Base-by-base conservation (phyloP, 2,888 invertebrate genomes). In the Synergus itoensis region DNA sequence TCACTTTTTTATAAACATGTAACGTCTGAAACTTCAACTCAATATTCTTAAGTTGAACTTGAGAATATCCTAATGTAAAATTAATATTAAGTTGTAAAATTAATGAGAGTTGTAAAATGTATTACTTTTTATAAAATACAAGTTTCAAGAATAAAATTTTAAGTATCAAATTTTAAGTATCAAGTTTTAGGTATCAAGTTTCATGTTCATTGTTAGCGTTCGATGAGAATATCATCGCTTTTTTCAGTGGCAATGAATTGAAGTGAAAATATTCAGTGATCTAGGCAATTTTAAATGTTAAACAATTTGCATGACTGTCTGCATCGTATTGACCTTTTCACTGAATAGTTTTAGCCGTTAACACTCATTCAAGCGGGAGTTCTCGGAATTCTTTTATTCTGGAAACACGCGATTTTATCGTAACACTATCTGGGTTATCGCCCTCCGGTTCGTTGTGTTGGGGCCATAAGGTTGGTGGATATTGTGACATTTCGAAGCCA, bases 311-410 rank as follows among this genome's bases (percentile, higher is more conserved):
- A 69, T 69, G 69, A 69, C 36, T 69, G 45, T 16, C 28, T 69
- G 69, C 48, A 28, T 48, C 48, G 69, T 69, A 69, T 48, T 48
- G 69, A 48, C 48, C 48, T 69, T 48, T 69, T 48, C 28, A 41
- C 45, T 69, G 48, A 69, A 69, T 69, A 48, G 48, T 9, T 45
- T 48, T n/a, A 69, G 28, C 69, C 45, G 69, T 69, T 69, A 69
- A 69, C 69, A 48, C 16, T 48, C 69, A 69, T 69, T 69, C 69
- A 69, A 48, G 69, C 69, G 45, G 28, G 45, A 28, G 48, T 28
- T 69, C 18, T 45, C 45, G 69, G 14, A 45, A 14, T 69, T 69
- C 21, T 69, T 69, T 69, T 48, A 53, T 48, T 48, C 48, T 69
- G 14, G 9, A 69, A 69, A 48, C 11, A 53, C 36, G 69, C 21